Evolutionary conservation across 1,140 invertebrate species (phyloP).

Genomic region (Cherax quadricarinatus): DNA sequence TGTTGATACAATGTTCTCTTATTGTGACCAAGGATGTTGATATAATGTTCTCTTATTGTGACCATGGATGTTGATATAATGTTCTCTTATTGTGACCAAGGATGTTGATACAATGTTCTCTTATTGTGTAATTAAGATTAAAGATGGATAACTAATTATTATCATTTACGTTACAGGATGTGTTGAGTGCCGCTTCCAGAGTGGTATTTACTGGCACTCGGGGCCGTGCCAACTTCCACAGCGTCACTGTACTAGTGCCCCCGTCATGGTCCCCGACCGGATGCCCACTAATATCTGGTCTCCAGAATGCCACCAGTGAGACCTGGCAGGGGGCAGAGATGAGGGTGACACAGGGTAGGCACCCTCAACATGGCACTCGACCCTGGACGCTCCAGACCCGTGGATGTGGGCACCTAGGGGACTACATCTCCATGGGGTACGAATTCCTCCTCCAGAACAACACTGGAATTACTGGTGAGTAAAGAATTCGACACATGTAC

Average conservation of each 20-base stretch:
- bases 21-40: no score
- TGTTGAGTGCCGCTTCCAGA: slow-evolving; percentile 63
- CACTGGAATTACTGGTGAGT: slow-evolving; percentile 55
- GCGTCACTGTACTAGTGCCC: slow-evolving; percentile 71
- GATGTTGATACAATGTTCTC: no score
- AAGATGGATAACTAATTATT: no score
- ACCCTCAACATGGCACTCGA: slow-evolving; percentile 73
- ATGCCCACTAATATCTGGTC: slow-evolving; percentile 30
- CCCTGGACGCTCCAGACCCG: slow-evolving; percentile 76
- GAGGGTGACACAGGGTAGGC: slow-evolving; percentile 71
- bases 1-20: no score
- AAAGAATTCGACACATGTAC: no score
- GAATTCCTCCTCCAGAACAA: slow-evolving; percentile 73
- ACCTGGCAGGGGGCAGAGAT: slow-evolving; percentile 76
- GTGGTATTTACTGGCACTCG: slow-evolving; percentile 69
- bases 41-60: no score
- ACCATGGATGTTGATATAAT: no score
- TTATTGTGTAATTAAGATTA: no score
- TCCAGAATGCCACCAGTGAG: slow-evolving; percentile 54
- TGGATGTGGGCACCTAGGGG: slow-evolving; percentile 75
- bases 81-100: no score
- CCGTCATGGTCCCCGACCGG: slow-evolving; percentile 57
- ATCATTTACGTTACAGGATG: slow-evolving; percentile 31
- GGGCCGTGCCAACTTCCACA: slow-evolving; percentile 69
- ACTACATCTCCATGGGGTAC: slow-evolving; percentile 75